Base-by-base conservation (phyloP, 2,888 invertebrate genomes). In the Tetheella fluctuosa region DNA sequence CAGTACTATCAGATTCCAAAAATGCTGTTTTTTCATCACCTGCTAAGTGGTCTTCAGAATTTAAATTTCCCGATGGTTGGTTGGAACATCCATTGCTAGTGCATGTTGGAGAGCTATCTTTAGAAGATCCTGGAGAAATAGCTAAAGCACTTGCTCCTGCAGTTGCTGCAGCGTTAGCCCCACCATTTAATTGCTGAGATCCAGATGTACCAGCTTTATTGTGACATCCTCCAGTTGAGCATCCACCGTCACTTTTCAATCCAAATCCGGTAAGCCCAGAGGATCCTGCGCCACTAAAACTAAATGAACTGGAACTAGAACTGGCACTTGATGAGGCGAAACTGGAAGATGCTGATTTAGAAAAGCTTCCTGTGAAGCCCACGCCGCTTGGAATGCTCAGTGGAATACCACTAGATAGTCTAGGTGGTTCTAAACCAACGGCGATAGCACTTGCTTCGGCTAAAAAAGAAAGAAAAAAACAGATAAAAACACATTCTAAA, bases 361-460 rank as follows among this genome's bases (percentile, higher is more conserved):
- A 81, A 80, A 88, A 85, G 80, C 91, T 89, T 81, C 94, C 88
- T 65, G 91, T 83, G 86, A 79, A 87, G 72, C 86, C 90, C 6
- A 74, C 67, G 30, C 83, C 84, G 61, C 74, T 76, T 3, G 88
- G 83, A 58, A 82, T 72, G 58, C 76, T 72, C 7, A 82, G 60
- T n/a, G 89, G 86, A 30, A 83, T 58, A 37, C 65, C 76, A 25
- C n/a, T n/a, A n/a, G n/a, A n/a, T n/a, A n/a, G n/a, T n/a, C n/a
- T n/a, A n/a, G n/a, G n/a, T n/a, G n/a, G n/a, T n/a, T 78, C 80
- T 23, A 73, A 57, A 5, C 78, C 83, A 57, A 77, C 78, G 5
- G 83, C 79, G 2, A 85, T 85, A 20, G 89, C 87, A 64, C 74
- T 76, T 57, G 88, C 82, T 57, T 80, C 83, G 63, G 90, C 91